Evolutionary conservation across 2,888 invertebrate genomes (phyloP).

Genomic region (Drosophila yooni): DNA sequence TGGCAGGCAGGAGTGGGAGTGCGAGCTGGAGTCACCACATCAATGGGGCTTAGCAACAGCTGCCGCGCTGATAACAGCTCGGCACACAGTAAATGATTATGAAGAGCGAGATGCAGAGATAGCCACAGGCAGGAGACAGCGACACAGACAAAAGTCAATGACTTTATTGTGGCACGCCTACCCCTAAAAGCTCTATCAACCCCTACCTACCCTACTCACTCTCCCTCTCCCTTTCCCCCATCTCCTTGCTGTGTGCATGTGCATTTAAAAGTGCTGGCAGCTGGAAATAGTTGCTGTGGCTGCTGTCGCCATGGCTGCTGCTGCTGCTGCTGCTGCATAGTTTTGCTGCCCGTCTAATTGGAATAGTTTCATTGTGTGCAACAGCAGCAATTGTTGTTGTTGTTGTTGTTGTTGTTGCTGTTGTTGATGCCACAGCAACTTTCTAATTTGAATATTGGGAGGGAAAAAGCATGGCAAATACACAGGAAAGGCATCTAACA

Average conservation of each 20-base stretch:
- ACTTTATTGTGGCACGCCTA: slow-evolving; percentile 71
- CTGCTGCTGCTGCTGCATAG: slow-evolving; percentile 66
- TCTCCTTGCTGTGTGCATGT: slow-evolving; percentile 46
- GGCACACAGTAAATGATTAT: slow-evolving; percentile 65
- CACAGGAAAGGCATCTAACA: not conserved
- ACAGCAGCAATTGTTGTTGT: slow-evolving; percentile 3
- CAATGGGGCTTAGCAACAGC: slow-evolving; percentile 79
- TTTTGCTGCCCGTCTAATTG: slow-evolving; percentile 73
- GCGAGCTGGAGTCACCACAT: slow-evolving; percentile 39
- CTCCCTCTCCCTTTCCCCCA: not conserved
- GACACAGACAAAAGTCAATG: slow-evolving; percentile 72
- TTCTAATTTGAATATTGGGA: slow-evolving; percentile 71
- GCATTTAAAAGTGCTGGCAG: slow-evolving; percentile 72
- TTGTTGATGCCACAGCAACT: slow-evolving; percentile 37
- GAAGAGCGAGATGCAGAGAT: slow-evolving; percentile 51
- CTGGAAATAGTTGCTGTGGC: slow-evolving; percentile 69
- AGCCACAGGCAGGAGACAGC: slow-evolving; percentile 21
- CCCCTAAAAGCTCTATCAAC: not conserved
- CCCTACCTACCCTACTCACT: not conserved
- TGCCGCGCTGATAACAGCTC: slow-evolving; percentile 62
- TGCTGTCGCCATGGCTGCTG: slow-evolving; percentile 31
- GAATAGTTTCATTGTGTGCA: slow-evolving; percentile 73
- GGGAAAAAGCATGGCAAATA: slow-evolving; percentile 21
- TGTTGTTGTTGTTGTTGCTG: not conserved
- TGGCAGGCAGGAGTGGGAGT: slow-evolving; percentile 29